Percentiles rank a stretch among this genome's conserved stretches.
These are phyloP conservation scores for Hydriomena furcata DNA, from an alignment of 2,888 invertebrate genomes.

Conservation along the genomic window DNA sequence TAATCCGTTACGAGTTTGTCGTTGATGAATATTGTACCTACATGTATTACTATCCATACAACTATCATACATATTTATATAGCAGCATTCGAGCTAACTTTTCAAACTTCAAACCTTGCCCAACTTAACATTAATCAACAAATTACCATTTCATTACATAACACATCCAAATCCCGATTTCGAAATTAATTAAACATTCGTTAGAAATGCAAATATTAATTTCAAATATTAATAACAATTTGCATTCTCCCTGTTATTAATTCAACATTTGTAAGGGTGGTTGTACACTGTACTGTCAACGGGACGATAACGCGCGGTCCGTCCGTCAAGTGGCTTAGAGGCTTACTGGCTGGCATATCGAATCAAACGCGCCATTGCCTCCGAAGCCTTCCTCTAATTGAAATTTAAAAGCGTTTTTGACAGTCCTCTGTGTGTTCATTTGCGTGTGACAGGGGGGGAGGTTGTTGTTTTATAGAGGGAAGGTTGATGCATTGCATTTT, in stretches of 20 bases:
- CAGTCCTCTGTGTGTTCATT: slow-evolving; percentile 50
- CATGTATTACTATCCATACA: too few species aligned
- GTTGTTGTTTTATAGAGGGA: slow-evolving; percentile 19
- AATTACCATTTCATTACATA: slow-evolving; percentile 25
- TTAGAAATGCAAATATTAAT: slow-evolving; percentile 31
- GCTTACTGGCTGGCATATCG: slow-evolving; percentile 51
- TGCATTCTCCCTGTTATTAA: slow-evolving; percentile 29
- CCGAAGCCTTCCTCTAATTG: slow-evolving; percentile 60
- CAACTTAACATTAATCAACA: slow-evolving; percentile 27
- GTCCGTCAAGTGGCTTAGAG: slow-evolving; percentile 56
- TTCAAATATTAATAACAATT: slow-evolving; percentile 35
- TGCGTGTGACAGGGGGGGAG: slow-evolving; percentile 44
- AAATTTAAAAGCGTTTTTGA: slow-evolving; percentile 66
- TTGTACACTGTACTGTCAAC: slow-evolving; percentile 35
- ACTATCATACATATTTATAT: too few species aligned
- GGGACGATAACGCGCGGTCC: slow-evolving; percentile 42
- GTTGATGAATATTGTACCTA: too few species aligned
- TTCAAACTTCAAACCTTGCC: slow-evolving; percentile 11
- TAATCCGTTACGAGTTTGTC: too few species aligned
- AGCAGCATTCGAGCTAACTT: slow-evolving; percentile 3
- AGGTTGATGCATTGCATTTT: slow-evolving; percentile 25
- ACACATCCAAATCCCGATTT: slow-evolving; percentile 20
- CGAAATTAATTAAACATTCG: slow-evolving; percentile 28
- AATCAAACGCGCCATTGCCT: slow-evolving; percentile 63
- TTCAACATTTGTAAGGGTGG: slow-evolving; percentile 27